Evolutionary conservation across 2,888 invertebrate species (phyloP), one percentile per base, ranked within the genome.

Genomic region (Aphidoletes aphidimyza): DNA sequence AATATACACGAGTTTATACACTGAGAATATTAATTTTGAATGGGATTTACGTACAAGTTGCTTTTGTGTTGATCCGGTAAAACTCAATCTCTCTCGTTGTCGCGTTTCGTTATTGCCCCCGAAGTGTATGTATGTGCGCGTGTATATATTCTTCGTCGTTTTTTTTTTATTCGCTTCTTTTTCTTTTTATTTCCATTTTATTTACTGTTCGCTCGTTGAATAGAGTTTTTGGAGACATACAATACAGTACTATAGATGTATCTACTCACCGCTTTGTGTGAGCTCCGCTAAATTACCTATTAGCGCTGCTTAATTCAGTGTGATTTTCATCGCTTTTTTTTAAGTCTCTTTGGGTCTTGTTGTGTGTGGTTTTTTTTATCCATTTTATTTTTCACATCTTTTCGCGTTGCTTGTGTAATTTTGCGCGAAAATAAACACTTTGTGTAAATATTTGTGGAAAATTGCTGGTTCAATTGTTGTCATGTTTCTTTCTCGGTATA

Each of bases 1-100:
- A 39, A 83, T 83, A 69, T 69, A 69, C 69, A 69, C 69, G 69
- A 69, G 69, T 69, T 69, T 69, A 69, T 69, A 69, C 69, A 69
- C 69, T 69, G 69, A 69, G 69, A 69, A 69, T 69, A 69, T 69
- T 69, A 69, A 69, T 69, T 69, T 69, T 69, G 69, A 69, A 69
- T 69, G 69, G 69, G 69, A 69, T 69, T 69, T 69, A 69, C 69
- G 69, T 69, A 69, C 69, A 69, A 69, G 69, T 69, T 69, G 34
- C 69, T 69, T 69, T 69, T 69, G 69, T 69, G 69, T 69, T 69
- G 69, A 69, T 69, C 69, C 69, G 69, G 69, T 69, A 69, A 69
- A 69, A 69, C 69, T 69, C 69, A 11, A 14, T 19, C 26, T 69
- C 69, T 69, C 69, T 54, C 22, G 22, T 54, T 54, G 26, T 69